A percentile compares a stretch with the other conserved stretches of the same genome.
phyloP scores from a whole-genome alignment of 1,140 invertebrate species.

The Aphis gossypii region DNA sequence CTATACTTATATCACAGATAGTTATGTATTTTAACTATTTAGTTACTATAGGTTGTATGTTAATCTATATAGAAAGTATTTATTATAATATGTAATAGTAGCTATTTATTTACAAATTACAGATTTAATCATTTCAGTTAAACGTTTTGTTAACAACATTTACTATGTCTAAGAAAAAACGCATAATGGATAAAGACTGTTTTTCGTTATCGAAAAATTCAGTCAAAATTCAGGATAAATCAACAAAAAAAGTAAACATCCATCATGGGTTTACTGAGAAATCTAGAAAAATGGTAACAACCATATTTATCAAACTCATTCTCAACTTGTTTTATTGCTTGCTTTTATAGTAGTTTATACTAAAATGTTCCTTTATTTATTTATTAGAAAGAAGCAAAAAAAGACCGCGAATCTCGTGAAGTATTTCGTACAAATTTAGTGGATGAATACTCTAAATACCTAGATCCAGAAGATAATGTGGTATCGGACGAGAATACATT shows the following conservation, averaged over 20 bases:
- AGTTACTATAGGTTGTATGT: neutral
- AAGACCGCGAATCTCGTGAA: slow-evolving; percentile 23
- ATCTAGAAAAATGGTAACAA: slow-evolving; percentile 44
- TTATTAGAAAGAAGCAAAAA: slow-evolving; percentile 27
- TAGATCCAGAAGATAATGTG: neutral
- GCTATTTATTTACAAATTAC: neutral
- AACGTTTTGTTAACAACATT: neutral
- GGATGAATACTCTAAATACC: neutral
- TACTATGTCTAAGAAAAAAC: neutral
- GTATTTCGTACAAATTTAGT: slow-evolving; percentile 34
- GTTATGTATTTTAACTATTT: neutral
- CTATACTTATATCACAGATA: neutral
- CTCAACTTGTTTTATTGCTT: neutral
- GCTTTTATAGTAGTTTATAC: neutral
- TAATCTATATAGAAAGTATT: neutral
- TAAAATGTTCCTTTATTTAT: neutral
- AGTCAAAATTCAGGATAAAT: neutral
- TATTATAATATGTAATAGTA: neutral
- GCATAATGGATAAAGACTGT: neutral
- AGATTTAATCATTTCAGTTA: neutral
- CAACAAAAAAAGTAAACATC: neutral
- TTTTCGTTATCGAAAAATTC: neutral
- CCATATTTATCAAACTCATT: neutral
- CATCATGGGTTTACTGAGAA: slow-evolving; percentile 3
- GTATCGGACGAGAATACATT: neutral